phyloP scores from a whole-genome alignment of 37 sponge, comb jelly and placozoan genomes.

The Hormiphora californensis region DNA sequence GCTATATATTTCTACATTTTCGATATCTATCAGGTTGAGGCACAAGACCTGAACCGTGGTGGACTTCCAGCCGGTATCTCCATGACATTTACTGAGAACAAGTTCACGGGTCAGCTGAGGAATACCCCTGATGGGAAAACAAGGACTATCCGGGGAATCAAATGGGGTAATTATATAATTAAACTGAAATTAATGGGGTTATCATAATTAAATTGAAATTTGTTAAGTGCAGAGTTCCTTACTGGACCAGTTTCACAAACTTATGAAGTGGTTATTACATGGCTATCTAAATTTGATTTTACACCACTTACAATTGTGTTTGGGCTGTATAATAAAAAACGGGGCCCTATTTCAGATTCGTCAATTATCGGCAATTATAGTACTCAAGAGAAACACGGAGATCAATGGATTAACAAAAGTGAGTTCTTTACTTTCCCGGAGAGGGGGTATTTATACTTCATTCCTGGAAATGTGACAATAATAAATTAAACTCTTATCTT shows the following conservation, averaged over 20 bases:
- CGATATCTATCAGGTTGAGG: neutral
- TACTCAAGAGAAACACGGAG: constrained; percentile 13
- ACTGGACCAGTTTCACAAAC: no score
- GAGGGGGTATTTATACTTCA: no score
- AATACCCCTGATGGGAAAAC: neutral
- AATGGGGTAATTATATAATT: constrained; percentile 12
- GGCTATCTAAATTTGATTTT: no score
- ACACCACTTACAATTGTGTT: no score
- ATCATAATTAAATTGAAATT: no score
- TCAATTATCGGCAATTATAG: constrained; percentile 34
- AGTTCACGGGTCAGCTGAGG: neutral
- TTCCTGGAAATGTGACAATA: no score
- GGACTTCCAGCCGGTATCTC: neutral
- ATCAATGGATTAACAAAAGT: constrained; percentile 26
- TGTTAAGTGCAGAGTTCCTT: no score
- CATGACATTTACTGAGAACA: neutral
- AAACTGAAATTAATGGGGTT: no score
- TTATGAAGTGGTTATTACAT: no score
- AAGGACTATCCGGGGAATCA: neutral
- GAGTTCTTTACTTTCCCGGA: no score
- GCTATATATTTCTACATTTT: neutral
- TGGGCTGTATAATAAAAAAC: no score
- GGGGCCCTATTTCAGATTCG: neutral
- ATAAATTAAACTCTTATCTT: no score
- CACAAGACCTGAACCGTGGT: neutral